A percentile compares a stretch with the other conserved stretches of the same genome.
These are phyloP conservation scores for Tangara arthus DNA, from an alignment of 2,797 vertebrate species.

Conservation along the genomic window DNA sequence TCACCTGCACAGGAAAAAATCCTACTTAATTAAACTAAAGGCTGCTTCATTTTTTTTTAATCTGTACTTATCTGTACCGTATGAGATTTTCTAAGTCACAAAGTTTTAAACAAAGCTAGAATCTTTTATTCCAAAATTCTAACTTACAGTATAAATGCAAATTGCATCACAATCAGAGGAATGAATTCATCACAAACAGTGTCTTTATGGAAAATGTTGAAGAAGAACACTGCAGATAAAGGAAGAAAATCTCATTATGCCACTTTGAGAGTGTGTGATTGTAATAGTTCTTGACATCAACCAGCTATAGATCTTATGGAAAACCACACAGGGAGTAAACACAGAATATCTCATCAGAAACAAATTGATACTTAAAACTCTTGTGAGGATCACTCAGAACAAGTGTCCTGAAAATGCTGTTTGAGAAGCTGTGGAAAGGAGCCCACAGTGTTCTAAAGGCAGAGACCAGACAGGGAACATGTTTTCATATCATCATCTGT, in stretches of 20 bases:
- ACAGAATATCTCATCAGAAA: neutral
- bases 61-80: neutral
- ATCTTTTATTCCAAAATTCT: neutral
- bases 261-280: neutral
- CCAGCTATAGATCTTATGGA: neutral
- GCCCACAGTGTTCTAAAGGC: neutral
- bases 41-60: neutral
- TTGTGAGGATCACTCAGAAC: neutral
- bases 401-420: neutral
- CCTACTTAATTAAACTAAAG: neutral
- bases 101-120: constrained; percentile 9
- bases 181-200: constrained; percentile 28
- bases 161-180: constrained; percentile 15
- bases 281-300: constrained; percentile 38
- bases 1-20: neutral
- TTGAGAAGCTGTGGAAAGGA: neutral
- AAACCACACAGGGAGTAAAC: neutral
- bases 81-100: neutral
- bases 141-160: constrained; percentile 34
- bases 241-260: constrained; percentile 34
- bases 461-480: fast-evolving
- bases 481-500: neutral
- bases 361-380: neutral
- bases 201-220: constrained; percentile 6
- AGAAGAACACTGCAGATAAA: neutral